Evolutionary conservation across 2,888 invertebrate species (phyloP), one percentile per base, ranked within the genome.

Genomic region (Pogonocherus hispidulus): DNA sequence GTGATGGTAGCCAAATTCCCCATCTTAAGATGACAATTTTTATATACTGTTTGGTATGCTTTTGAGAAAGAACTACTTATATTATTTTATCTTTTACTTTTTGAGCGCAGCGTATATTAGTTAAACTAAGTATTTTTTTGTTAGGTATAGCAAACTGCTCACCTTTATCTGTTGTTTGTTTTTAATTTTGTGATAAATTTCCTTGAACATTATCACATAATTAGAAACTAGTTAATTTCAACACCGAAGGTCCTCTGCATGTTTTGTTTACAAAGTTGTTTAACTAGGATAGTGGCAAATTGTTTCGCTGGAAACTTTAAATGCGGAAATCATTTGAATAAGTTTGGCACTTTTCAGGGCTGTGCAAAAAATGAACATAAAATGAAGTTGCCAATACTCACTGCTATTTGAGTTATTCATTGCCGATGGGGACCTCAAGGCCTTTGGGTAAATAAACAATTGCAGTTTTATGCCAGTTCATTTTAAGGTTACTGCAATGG

Each of bases 391-490:
- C 3, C 41, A n/a, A 16, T 41, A 14, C 3, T 32, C 32, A 32
- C 32, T 41, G 14, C 14, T 41, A 41, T 41, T 41, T 41, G 41
- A 41, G 41, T n/a, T 41, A 41, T 41, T 41, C 41, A 16, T 41
- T 41, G 41, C n/a, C 41, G n/a, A 41, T 41, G 41, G 14, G 14
- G 41, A n/a, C n/a, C 9, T 8, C 54, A 54, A 54, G 54, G 54
- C n/a, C 54, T 16, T 18, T 32, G 18, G 37, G 5, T 32, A 54
- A 54, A 54, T 35, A 54, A 54, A 54, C 35, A 54, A 19, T 35
- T 54, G 54, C 54, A 54, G 35, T 54, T 32, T 35, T 35, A 54
- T 54, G 54, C 35, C 27, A 19, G 19, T 54, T 35, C 1, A 35
- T 35, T 54, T 32, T 54, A 54, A 54, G 54, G 54, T 54, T 54